Evolutionary conservation across 2,888 invertebrate species (phyloP).

Genomic region (Trachelus troglodyta): DNA sequence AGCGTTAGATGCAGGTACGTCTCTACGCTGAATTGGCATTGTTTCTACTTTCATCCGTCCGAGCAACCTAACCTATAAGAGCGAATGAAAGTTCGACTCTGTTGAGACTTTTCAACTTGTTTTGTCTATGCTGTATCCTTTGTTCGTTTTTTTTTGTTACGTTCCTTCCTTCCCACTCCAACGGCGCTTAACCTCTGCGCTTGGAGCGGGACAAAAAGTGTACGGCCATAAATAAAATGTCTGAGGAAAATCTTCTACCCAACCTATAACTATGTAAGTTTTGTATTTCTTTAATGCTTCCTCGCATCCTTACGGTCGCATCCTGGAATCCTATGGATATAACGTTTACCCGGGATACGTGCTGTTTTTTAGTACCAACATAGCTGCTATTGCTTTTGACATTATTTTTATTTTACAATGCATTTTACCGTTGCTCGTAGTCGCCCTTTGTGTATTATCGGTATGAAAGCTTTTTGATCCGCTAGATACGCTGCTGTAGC

Average conservation of each 20-base stretch:
- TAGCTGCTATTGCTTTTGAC: neutral
- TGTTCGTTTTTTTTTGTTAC: neutral
- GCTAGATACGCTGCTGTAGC: neutral
- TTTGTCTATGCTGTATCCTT: neutral
- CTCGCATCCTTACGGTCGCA: neutral
- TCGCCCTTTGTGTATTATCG: neutral
- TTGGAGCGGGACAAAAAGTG: neutral
- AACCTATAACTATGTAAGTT: neutral
- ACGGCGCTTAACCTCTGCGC: slow-evolving; percentile 21
- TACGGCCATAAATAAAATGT: neutral
- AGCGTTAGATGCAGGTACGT: slow-evolving; percentile 4
- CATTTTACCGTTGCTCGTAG: neutral
- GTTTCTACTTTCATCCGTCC: slow-evolving; percentile 8
- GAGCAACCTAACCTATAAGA: neutral
- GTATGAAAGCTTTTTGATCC: neutral
- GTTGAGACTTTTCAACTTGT: neutral
- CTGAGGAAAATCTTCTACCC: neutral
- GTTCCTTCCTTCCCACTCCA: slow-evolving; percentile 12
- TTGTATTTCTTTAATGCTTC: neutral
- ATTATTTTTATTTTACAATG: neutral
- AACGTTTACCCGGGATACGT: neutral
- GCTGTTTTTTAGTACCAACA: neutral
- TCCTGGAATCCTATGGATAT: neutral
- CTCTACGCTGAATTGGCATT: neutral
- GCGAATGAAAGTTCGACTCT: neutral